Base-by-base conservation (phyloP, 2,797 vertebrate species). In the Pseudochromis fuscus region DNA sequence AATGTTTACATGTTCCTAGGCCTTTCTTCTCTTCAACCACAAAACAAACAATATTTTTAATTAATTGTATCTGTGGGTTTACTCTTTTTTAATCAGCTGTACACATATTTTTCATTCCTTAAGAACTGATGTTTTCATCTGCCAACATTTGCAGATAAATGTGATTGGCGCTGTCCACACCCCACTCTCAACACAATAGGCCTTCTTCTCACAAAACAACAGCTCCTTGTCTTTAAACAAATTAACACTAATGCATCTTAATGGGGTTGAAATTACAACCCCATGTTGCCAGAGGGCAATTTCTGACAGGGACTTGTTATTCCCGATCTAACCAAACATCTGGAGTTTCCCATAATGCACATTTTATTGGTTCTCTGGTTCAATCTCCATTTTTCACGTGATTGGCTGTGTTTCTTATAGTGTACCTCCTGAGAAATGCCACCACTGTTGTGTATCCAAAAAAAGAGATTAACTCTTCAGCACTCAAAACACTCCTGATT, bases 391-490 rank as follows among this genome's bases (percentile, higher is more conserved):
- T 70, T 78, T 72, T 72, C 71, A 86, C 73, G 77, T 84, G 84
- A 87, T 78, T 80, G 79, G 79, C 60, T 49, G n/a, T 10, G 55
- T 79, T 84, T 72, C 44, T 65, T 49, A 48, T 44, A 25, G 24
- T 62, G 63, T 61, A 80, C 75, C 57, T 72, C 57, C 42, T 28
- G 53, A 75, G 75, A 68, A 83, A 87, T 81, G 55, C 72, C 78
- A 75, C 64, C 70, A 63, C 50, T 92, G 90, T 91, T 91, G 75
- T 92, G 89, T 91, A 91, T 89, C 85, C 89, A 92, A 91, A 90
- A n/a, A 69, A 42, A 40, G 82, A 93, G 91, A 89, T 92, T 91
- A 88, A 70, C 77, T 75, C 61, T 55, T 68, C 82, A 82, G 86
- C 73, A 83, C 86, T 81, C 89, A 87, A 85, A 91, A 92, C 89